A percentile compares a stretch with the other conserved stretches of the same genome.
Evolutionary conservation across 53 echinoderm and acorn worm species (phyloP).

Genomic region (Henricia sp.): DNA sequence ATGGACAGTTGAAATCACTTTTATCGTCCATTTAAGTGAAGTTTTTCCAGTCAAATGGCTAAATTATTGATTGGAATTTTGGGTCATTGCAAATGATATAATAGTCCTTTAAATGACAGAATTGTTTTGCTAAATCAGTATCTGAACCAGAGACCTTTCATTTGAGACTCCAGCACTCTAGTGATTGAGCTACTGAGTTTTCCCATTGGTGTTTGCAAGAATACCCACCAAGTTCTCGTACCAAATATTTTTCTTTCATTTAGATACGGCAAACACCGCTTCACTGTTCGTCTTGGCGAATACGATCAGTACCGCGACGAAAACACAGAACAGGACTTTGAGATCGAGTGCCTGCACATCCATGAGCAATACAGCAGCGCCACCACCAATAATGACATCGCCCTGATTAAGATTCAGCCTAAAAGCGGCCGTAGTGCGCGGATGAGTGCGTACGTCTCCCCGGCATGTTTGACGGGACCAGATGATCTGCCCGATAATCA

Average conservation of each 20-base stretch:
- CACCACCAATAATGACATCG: slow-evolving; percentile 96
- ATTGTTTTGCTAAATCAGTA: no score
- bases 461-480: slow-evolving; percentile 76
- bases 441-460: slow-evolving; percentile 66
- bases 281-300: slow-evolving; percentile 85
- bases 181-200: no score
- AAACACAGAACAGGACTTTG: slow-evolving; percentile 79
- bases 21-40: no score
- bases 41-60: no score
- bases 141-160: no score
- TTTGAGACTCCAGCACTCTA: no score
- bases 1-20: no score
- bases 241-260: neutral
- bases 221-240: no score
- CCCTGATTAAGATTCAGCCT: slow-evolving; percentile 70
- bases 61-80: no score
- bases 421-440: slow-evolving; percentile 66
- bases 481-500: slow-evolving; percentile 65
- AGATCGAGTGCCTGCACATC: slow-evolving; percentile 79
- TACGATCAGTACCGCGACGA: slow-evolving; percentile 72
- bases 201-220: no score
- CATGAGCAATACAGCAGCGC: slow-evolving; percentile 77
- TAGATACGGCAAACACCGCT: slow-evolving; percentile 80
- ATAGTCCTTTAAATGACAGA: no score
- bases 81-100: no score